Base-by-base conservation (phyloP, 2,888 invertebrate species). In the Pseudanteris insignis region DNA sequence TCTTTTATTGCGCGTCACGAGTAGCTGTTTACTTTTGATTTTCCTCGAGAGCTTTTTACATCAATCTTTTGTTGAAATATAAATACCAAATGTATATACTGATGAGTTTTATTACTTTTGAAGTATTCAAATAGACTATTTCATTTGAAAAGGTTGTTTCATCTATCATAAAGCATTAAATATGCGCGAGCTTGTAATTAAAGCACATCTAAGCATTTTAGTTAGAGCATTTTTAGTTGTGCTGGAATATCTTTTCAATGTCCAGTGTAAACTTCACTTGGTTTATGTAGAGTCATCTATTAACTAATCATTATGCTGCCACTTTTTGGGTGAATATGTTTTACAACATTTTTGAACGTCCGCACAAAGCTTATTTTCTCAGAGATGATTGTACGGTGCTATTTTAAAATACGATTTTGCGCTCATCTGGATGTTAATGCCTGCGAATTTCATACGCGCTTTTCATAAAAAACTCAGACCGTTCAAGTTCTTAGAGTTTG, bases 381-480 rank as follows among this genome's bases (percentile, higher is more conserved):
- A 55, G 68, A 72, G 70, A 74, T 74, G 73, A 74, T 74, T 74
- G 70, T 69, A 71, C 74, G 64, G 70, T 70, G 73, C 71, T 71
- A 71, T 54, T 58, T 47, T 59, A 43, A 59, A 55, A 36, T 29
- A 46, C 43, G 30, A 21, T 43, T 54, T 64, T 51, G 53, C 58
- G 53, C 58, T 34, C 44, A 62, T 48, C 47, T 65, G 64, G 64
- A 65, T 65, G 60, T 44, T 44, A 37, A 47, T 34, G 44, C 53
- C 44, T 43, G 34, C 11, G 58, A 50, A 57, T 53, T 63, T 60
- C 51, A 57, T 47, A 55, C 50, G 40, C 59, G 54, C 47, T 60
- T 51, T 64, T 63, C 63, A 65, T 58, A 44, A 66, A 61, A 57
- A 48, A 50, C 40, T 57, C 25, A 37, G 30, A 51, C 46, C 43